A percentile compares a stretch with the other conserved stretches of the same genome.
phyloP scores from a whole-genome alignment of 1,140 invertebrate genomes.

The Caenorhabditis briggsae region DNA sequence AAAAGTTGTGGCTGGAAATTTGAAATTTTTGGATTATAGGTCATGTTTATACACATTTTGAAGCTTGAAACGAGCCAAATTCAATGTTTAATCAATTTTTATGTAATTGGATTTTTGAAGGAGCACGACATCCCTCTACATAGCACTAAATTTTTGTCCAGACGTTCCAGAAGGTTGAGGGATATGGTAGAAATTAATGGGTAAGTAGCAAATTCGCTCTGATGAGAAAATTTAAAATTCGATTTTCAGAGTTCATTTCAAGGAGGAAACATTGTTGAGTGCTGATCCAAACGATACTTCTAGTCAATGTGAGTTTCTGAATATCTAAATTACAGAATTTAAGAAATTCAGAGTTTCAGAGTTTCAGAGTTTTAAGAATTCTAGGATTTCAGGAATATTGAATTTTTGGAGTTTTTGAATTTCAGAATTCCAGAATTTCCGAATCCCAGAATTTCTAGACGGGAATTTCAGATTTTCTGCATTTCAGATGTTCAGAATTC shows the following conservation, averaged over 20 bases:
- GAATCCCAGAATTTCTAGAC: no score
- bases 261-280: background rate
- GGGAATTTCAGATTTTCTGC: no score
- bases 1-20: no score
- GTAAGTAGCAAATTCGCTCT: background rate
- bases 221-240: background rate
- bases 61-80: background rate
- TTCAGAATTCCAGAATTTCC: no score
- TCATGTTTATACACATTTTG: no score
- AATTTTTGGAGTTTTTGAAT: no score
- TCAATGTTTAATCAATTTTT: background rate
- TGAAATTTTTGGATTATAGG: no score
- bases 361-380: no score
- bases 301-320: background rate
- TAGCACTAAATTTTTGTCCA: slow-evolving; percentile 29
- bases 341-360: no score
- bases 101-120: background rate
- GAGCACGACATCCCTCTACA: slow-evolving; percentile 41
- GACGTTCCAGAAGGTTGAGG: slow-evolving; percentile 18
- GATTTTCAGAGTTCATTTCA: slow-evolving; percentile 22
- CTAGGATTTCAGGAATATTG: no score
- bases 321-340: no score
- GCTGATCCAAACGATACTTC: slow-evolving; percentile 30
- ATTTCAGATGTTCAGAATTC: no score
- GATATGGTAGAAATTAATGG: slow-evolving; percentile 50